Evolutionary conservation across 2,797 vertebrate species (phyloP), one percentile per base, ranked within the genome.

Genomic region (Poecilia wingei): DNA sequence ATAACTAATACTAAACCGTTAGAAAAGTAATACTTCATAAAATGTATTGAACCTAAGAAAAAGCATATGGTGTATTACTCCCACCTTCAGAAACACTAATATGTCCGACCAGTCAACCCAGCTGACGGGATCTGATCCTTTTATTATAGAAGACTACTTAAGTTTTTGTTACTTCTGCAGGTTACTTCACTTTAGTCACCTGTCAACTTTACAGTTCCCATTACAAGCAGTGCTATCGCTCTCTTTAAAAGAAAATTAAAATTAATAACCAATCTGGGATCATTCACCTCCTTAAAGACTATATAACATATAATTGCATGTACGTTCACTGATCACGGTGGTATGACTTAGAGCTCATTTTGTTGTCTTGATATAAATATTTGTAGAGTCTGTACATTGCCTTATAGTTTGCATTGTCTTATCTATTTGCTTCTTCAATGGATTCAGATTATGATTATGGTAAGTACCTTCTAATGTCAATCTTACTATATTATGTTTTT

Each of bases 371-470:
- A 25, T 43, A 13, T 68, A 45, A 70, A n/a, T 46, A 46, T 70
- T 46, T 69, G 20, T 25, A 43, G 22, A 12, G 12, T 69, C 12
- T 69, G 39, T 41, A 43, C n/a, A 61, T 43, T 76, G 33, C 75
- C 16, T 81, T n/a, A 77, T n/a, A 31, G 25, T 66, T 8, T 77
- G 68, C 41, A 45, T 45, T 72, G 18, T 33, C 53, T 13, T 16
- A 20, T 70, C 68, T 31, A 76, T 14, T 79, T 75, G 76, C 36
- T 66, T 76, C 47, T 53, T 75, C 46, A 45, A 66, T 80, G 90
- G 83, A 12, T 57, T 2, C 33, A 13, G 91, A 93, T 77, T 92
- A 94, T 72, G 84, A 90, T 70, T 93, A 93, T 82, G 88, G 93
- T 94, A 78, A 89, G 91, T 89, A 45, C 0, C 36, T 79, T 66